Conservation (phyloP, 2,888 invertebrate genomes). For the Apamea crenata region DNA sequence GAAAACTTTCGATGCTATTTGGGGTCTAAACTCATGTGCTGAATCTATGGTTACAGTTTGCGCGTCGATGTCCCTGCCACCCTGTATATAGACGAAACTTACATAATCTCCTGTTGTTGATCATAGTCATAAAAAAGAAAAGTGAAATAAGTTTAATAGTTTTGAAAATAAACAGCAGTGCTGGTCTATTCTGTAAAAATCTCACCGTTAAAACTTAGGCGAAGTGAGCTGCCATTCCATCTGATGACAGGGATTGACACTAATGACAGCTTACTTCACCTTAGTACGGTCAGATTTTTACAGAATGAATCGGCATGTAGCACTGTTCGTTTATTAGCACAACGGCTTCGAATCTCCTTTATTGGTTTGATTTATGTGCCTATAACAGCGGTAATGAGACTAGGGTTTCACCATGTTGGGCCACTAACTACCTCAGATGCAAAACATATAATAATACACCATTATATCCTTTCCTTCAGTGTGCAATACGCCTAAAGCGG, state of each 20-base stretch:
- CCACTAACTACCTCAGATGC: neutral
- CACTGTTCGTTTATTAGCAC: neutral
- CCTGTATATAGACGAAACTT: neutral
- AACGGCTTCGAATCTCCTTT: neutral
- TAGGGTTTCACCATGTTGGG: neutral
- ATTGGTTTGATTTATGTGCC: neutral
- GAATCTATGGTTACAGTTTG: too few species aligned
- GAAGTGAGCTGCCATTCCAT: too few species aligned
- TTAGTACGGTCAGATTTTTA: too few species aligned
- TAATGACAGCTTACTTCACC: too few species aligned
- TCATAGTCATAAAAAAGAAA: neutral
- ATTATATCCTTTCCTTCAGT: neutral
- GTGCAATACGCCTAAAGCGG: constrained; percentile 16
- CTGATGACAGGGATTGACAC: too few species aligned
- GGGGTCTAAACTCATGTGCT: too few species aligned
- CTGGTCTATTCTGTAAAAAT: too few species aligned
- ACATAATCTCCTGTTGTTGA: neutral
- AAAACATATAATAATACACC: neutral
- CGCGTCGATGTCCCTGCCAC: too few species aligned
- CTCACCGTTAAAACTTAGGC: too few species aligned
- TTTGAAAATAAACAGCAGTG: neutral
- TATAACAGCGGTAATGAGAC: neutral
- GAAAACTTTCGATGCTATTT: too few species aligned
- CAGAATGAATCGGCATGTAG: too few species aligned
- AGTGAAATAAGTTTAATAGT: neutral